These are phyloP conservation scores for Zaprionus taronus DNA, from an alignment of 1,140 invertebrate species.

Conservation along the genomic window DNA sequence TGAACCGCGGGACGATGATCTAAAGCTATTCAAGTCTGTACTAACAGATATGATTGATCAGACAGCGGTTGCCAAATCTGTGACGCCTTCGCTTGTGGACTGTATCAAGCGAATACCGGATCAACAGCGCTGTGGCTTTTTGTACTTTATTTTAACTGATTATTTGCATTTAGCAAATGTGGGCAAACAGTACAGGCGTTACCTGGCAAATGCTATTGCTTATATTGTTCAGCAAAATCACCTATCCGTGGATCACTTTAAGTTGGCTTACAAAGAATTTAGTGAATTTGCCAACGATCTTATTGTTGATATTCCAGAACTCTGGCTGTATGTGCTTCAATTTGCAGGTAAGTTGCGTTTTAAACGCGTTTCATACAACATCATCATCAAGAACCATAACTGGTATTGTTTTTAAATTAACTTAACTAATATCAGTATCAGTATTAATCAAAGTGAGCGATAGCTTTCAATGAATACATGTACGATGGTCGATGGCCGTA, in stretches of 20 bases:
- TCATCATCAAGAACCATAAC: no score
- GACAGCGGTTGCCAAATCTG: constrained; percentile 40
- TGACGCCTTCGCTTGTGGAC: constrained; percentile 35
- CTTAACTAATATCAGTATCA: no score
- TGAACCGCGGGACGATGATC: constrained; percentile 49
- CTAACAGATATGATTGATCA: constrained; percentile 74
- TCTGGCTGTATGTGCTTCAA: constrained; percentile 89
- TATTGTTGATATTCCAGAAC: constrained; percentile 90
- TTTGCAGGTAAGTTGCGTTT: constrained; percentile 86
- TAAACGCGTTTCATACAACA: background rate
- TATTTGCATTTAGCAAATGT: constrained; percentile 84
- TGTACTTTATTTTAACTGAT: constrained; percentile 74
- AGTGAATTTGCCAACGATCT: constrained; percentile 87
- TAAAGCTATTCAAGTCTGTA: constrained; percentile 69
- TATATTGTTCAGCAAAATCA: constrained; percentile 80
- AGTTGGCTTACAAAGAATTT: constrained; percentile 85
- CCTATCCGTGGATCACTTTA: constrained; percentile 83
- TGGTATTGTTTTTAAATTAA: no score
- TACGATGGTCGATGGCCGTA: no score
- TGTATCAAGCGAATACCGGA: constrained; percentile 68
- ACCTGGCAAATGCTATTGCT: constrained; percentile 79
- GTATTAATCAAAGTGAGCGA: no score
- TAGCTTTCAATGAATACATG: no score
- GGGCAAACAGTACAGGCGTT: constrained; percentile 75
- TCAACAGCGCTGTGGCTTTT: constrained; percentile 60